phyloP scores from a whole-genome alignment of 2,113 vertebrate species.

The Panthera tigris region DNA sequence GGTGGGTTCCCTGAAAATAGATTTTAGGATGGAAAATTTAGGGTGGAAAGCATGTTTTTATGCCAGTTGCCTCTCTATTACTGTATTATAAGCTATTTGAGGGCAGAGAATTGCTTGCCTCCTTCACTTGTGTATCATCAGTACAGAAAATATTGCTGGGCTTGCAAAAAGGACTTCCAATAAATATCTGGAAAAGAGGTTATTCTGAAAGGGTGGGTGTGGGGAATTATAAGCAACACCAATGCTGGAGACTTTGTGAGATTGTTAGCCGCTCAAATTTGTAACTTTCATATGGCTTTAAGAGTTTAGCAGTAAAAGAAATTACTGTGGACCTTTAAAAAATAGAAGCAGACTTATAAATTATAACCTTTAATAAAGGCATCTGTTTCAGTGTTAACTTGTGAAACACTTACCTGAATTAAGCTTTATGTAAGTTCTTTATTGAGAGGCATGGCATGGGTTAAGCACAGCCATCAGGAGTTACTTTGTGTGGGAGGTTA shows the following conservation, averaged over 20 bases:
- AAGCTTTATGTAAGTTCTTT: neutral
- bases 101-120: neutral
- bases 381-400: neutral
- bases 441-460: neutral
- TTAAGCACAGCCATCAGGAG: neutral
- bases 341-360: neutral
- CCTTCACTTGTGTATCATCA: neutral
- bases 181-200: neutral
- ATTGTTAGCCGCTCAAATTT: neutral
- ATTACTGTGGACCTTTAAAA: neutral
- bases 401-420: neutral
- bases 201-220: neutral
- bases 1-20: neutral
- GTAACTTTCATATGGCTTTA: neutral
- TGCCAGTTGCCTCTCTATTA: neutral
- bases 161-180: neutral
- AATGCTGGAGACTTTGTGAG: neutral
- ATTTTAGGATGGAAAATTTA: neutral
- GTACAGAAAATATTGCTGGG: neutral
- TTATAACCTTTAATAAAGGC: neutral
- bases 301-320: neutral
- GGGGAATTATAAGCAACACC: neutral
- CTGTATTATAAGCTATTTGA: neutral
- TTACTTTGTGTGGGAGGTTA: neutral
- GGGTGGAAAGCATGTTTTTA: neutral